Evolutionary conservation across 2,888 invertebrate species (phyloP), one percentile per base, ranked within the genome.

Genomic region (Eupithecia insigniata): DNA sequence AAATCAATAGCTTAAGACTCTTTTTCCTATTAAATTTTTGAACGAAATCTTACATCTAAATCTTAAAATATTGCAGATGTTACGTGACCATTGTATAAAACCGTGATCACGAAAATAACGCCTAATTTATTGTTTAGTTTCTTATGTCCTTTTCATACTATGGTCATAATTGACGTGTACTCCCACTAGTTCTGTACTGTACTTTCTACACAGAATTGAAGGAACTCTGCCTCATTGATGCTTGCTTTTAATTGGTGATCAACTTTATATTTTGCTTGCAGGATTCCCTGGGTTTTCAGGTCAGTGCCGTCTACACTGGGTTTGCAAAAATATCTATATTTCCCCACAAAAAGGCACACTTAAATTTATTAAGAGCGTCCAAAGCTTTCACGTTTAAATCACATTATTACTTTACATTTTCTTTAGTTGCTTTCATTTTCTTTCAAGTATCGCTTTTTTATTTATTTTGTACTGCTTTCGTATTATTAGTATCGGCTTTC

Each of bases 261-360:
- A 90, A 77, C 84, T 81, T 79, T 84, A 84, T 79, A 83, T 91
- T 92, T 90, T 92, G 88, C 89, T 94, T 94, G 79, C 94, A 94
- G 94, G 94, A 87, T 94, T 94, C 83, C 94, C 94, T 84, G 94
- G 94, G 85, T 94, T 94, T 90, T 94, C 94, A 93, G 94, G 94
- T 94, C 85, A 94, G 94, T 94, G 84, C 79, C 75, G 10, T 67
- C 51, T 67, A 62, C 66, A 69, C 66, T 70, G 70, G 70, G 72
- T 72, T 70, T 65, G 64, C 69, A 51, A 34, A 64, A 70, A 46
- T 58, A 30, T 62, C 26, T 30, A 8, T 30, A 43, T 68, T 64
- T 22, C 55, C 8, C 51, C 67, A 68, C 55, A 64, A 64, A 64
- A 64, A 64, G 36, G 64, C 64, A 64, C 64, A 62, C 22, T 30